Base-by-base conservation (phyloP, 2,888 invertebrate genomes). In the Apomyelois bistriatella region DNA sequence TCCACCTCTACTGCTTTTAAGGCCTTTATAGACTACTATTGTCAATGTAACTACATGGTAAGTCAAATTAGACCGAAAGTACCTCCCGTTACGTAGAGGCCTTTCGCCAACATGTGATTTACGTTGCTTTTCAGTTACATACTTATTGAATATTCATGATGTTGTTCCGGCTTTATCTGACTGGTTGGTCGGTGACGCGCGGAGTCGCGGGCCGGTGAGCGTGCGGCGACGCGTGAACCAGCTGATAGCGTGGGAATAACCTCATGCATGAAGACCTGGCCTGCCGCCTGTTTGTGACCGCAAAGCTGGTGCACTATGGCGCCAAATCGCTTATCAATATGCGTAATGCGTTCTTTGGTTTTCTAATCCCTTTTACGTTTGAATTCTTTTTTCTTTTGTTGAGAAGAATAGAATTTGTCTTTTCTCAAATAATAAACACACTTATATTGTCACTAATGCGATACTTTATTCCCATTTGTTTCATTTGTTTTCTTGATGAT, bases 191-290 rank as follows among this genome's bases (percentile, higher is more conserved):
- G 36, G 54, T 38, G 52, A 51, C 49, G 51, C 55, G 48, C 53
- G 50, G 38, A 46, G 53, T 53, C 53, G 68, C 74, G 64, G 64
- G 78, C 60, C 68, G 80, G 76, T 70, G 61, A 71, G 65, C 64
- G 73, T 66, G 79, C 82, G 74, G 74, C 75, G 79, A 68, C 70
- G 81, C 87, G 79, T 84, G 71, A 80, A 79, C 82, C 79, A 83
- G 79, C 82, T 84, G 85, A 85, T 85, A 76, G 72, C 83, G 88
- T 88, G 87, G 82, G 87, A 87, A 86, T 68, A 72, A 75, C 77
- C 75, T 76, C 74, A 74, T 76, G 71, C 70, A 68, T 74, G 67
- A 72, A 74, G 58, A 64, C 48, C 53, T 52, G 53, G 55, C 59
- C 54, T 57, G 56, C 55, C 56, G 61, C 52, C 54, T 8, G 28